Base-by-base conservation (phyloP, 2,888 invertebrate genomes). In the Ochropleura plecta region DNA sequence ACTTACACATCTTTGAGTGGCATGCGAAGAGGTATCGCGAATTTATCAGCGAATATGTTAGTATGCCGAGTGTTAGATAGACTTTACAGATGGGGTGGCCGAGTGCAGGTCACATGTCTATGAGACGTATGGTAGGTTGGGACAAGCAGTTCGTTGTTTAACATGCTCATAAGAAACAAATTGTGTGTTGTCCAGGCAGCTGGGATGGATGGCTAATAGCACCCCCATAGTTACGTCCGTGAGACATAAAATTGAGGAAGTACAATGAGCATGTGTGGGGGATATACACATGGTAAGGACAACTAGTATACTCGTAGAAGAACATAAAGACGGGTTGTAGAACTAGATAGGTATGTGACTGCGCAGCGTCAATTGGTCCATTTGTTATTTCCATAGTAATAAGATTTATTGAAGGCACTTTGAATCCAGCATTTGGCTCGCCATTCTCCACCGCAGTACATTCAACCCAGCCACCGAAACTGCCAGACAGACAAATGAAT, bases 401-500 rank as follows among this genome's bases (percentile, higher is more conserved):
- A 20, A 55, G 55, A 20, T 55, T 55, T 42, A 5, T 12, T 44
- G 6, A 1, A 46, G 5, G 4, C 3, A 46, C 30, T 30, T 3
- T 18, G 30, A 5, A 14, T 9, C 64, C n/a, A 59, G 30, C 70
- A 63, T 42, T 48, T 18, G 16, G 79, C 69, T 87, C 8, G 14
- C n/a, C 63, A 69, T 82, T 42, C 78, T 74, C 0, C 0, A 1
- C 0, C 18, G 0, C 90, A 10, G 83, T 93, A 82, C 88, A 87
- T 90, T 79, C 59, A 76, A 46, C 70, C 73, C 42, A 91, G 88
- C 90, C 91, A 87, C 89, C 90, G 86, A 91, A 94, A 93, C 94
- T 91, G 84, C 92, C 91, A 95, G 94, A 94, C 95, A 93, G 94
- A 94, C 93, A 92, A 95, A 95, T 95, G 95, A 94, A 95, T 95